phyloP scores from a whole-genome alignment of 2,797 vertebrate genomes.

The Champsocephalus gunnari region DNA sequence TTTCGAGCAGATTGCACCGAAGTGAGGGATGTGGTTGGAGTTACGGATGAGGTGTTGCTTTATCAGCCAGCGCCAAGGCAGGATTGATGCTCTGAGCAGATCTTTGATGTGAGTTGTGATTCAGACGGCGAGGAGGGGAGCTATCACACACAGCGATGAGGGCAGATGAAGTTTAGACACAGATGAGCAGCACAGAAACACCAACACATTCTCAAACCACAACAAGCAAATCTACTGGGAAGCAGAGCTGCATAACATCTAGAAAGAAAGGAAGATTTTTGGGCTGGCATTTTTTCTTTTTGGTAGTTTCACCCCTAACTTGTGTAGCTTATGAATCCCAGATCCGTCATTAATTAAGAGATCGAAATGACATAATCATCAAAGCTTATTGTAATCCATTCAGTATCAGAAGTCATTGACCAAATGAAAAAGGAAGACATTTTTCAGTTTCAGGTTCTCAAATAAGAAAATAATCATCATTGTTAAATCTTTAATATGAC shows the following conservation, averaged over 20 bases:
- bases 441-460: neutral
- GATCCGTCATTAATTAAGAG: neutral
- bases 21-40: slow-evolving; percentile 49
- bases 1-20: slow-evolving; percentile 36
- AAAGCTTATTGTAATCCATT: neutral
- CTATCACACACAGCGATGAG: slow-evolving; percentile 19
- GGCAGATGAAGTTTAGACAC: slow-evolving; percentile 39
- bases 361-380: neutral
- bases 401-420: neutral
- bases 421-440: too few species aligned
- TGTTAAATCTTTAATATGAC: neutral
- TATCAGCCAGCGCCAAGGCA: slow-evolving; percentile 50
- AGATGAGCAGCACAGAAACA: slow-evolving; percentile 44
- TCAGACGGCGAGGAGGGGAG: slow-evolving; percentile 50
- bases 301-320: neutral
- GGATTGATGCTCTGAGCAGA: slow-evolving; percentile 16
- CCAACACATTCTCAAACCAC: slow-evolving; percentile 50
- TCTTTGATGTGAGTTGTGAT: slow-evolving; percentile 58
- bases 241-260: slow-evolving; percentile 11
- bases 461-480: neutral
- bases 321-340: neutral
- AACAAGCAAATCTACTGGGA: slow-evolving; percentile 25
- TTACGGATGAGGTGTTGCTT: slow-evolving; percentile 59
- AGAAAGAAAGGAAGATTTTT: neutral
- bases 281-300: neutral